Conservation (phyloP, 2,888 invertebrate genomes). For the Cantharis rufa region DNA sequence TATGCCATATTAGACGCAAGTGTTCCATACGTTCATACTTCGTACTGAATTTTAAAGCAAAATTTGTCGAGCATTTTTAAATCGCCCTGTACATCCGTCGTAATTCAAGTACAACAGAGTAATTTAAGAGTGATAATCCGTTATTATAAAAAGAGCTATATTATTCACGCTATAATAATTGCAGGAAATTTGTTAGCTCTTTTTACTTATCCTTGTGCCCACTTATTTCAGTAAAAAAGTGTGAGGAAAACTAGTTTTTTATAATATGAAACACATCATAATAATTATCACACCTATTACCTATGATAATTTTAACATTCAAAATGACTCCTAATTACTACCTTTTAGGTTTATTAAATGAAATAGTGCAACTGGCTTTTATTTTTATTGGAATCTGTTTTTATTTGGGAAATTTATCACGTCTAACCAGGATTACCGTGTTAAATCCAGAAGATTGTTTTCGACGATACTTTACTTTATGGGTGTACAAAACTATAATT, state of each 20-base stretch:
- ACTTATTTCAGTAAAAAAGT: constrained; percentile 17
- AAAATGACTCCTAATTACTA: background rate
- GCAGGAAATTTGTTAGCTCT: constrained; percentile 16
- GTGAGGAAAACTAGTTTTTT: constrained; percentile 20
- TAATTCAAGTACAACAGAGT: background rate
- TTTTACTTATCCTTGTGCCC: constrained; percentile 9
- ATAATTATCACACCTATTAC: background rate
- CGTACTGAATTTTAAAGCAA: too few relatives aligned
- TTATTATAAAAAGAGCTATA: background rate
- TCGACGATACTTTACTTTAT: background rate
- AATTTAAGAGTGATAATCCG: background rate
- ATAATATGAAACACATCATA: background rate
- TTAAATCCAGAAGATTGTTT: background rate
- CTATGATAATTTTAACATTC: background rate
- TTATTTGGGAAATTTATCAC: background rate
- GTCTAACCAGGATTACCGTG: background rate
- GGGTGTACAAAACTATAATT: background rate
- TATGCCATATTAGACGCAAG: too few relatives aligned
- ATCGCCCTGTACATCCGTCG: background rate
- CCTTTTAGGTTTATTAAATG: background rate
- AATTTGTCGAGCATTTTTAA: background rate
- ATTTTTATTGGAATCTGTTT: background rate
- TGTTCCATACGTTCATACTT: too few relatives aligned
- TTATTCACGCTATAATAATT: background rate
- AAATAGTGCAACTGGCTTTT: background rate